Evolutionary conservation across 2,888 invertebrate species (phyloP), one percentile per base, ranked within the genome.

Genomic region (Acrobasis repandana): DNA sequence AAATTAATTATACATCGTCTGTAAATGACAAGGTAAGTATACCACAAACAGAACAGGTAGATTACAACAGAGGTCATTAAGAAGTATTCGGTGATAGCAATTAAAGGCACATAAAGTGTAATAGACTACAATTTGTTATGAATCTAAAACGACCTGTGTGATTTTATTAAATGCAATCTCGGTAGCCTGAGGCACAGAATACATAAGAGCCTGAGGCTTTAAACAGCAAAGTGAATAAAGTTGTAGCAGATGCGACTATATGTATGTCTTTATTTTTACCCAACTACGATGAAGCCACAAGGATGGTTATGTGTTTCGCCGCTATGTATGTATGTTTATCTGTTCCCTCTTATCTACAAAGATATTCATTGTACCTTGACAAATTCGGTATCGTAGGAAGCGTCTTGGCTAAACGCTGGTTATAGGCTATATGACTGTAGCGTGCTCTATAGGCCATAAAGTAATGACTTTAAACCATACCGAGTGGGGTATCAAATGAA

Each of bases 181-280:
- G 73, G 69, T 66, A 75, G 77, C 82, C 76, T 34, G 61, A 63
- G 74, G 83, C 76, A n/a, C n/a, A n/a, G n/a, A n/a, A n/a, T n/a
- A n/a, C n/a, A n/a, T n/a, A n/a, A n/a, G n/a, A 75, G 77, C 82
- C 76, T 34, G 61, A 63, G 74, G 83, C 76, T 60, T 38, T 4
- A 1, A 38, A 14, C 54, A 38, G 54, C 11, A 11, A 38, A 2
- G 43, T 38, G 16, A n/a, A 43, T 14, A 54, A 43, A 43, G n/a
- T 14, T 14, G n/a, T 43, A n/a, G 5, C 14, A 43, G 43, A 43
- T 43, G 14, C 43, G 43, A 43, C 1, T 28, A 6, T 28, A 6
- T 28, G 6, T 28, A 6, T 8, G 4, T 6, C 28, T 28, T 28
- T 6, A 6, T 6, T n/a, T n/a, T n/a, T n/a, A n/a, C n/a, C n/a